Percentiles rank a stretch among this genome's conserved stretches.
Evolutionary conservation across 2,113 vertebrate species (phyloP).

Genomic region (Prochilodus magdalenae): DNA sequence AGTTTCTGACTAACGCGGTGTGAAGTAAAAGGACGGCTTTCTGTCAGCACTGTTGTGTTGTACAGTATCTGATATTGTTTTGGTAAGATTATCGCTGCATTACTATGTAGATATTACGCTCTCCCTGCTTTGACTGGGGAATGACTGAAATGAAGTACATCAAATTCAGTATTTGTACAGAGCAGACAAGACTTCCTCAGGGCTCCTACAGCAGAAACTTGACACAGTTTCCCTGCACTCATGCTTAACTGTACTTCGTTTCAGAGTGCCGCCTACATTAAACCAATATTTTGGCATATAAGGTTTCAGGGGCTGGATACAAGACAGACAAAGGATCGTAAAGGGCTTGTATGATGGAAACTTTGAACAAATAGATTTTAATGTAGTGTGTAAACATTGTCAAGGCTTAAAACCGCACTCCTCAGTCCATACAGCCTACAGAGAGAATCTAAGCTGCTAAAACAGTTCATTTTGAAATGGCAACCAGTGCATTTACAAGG

Average conservation of each 20-base stretch:
- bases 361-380: too few relatives aligned
- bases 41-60: background rate
- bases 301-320: background rate
- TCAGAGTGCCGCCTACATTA: background rate
- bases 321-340: background rate
- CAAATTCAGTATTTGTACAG: background rate
- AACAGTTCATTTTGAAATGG: too few relatives aligned
- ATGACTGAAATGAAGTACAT: background rate
- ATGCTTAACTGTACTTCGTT: slow-evolving; percentile 6
- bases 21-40: slow-evolving; percentile 27
- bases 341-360: too few relatives aligned
- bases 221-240: background rate
- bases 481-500: too few relatives aligned
- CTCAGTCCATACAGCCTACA: too few relatives aligned
- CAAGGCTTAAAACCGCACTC: too few relatives aligned
- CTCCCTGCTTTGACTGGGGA: background rate
- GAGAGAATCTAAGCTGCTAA: too few relatives aligned
- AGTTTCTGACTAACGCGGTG: slow-evolving; percentile 19
- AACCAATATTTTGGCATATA: slow-evolving; percentile 18
- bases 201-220: slow-evolving; percentile 3
- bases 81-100: background rate
- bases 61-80: slow-evolving; percentile 9
- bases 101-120: background rate
- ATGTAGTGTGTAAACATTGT: too few relatives aligned
- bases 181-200: background rate